These are phyloP conservation scores for Bubo blakistoni DNA, from an alignment of 2,113 vertebrate genomes.

Conservation along the genomic window DNA sequence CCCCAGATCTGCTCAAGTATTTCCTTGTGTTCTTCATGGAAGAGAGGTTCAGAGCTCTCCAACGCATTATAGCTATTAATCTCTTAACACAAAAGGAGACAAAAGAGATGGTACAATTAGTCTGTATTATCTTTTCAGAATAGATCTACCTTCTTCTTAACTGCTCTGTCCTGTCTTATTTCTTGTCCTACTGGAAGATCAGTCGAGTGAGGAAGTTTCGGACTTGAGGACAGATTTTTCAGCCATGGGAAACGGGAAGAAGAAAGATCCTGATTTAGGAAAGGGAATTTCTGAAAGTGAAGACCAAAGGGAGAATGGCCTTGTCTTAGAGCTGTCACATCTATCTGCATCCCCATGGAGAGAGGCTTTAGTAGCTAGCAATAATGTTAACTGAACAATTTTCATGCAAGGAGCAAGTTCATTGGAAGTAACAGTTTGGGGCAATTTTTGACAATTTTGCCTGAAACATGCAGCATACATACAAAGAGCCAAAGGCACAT, in stretches of 20 bases:
- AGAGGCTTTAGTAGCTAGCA: background rate
- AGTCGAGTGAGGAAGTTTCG: background rate
- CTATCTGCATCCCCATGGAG: background rate
- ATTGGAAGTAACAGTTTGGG: slow-evolving; percentile 17
- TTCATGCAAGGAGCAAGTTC: slow-evolving; percentile 2
- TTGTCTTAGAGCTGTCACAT: background rate
- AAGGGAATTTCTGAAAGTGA: background rate
- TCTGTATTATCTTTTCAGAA: background rate
- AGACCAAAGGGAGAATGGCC: background rate
- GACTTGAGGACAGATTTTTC: background rate
- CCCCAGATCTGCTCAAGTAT: background rate
- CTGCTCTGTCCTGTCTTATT: background rate
- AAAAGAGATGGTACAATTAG: background rate
- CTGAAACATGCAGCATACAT: background rate
- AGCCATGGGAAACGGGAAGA: background rate
- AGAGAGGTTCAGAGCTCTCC: background rate
- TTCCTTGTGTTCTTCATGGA: background rate
- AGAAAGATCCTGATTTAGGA: background rate
- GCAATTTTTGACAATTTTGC: slow-evolving; percentile 27
- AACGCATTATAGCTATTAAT: background rate
- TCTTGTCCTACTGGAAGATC: background rate
- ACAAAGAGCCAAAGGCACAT: slow-evolving; percentile 16
- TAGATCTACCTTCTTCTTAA: background rate
- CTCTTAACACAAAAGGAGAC: background rate
- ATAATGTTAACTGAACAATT: background rate